phyloP scores from a whole-genome alignment of 2,797 vertebrate species.

The Acestrorhynchus altus region DNA sequence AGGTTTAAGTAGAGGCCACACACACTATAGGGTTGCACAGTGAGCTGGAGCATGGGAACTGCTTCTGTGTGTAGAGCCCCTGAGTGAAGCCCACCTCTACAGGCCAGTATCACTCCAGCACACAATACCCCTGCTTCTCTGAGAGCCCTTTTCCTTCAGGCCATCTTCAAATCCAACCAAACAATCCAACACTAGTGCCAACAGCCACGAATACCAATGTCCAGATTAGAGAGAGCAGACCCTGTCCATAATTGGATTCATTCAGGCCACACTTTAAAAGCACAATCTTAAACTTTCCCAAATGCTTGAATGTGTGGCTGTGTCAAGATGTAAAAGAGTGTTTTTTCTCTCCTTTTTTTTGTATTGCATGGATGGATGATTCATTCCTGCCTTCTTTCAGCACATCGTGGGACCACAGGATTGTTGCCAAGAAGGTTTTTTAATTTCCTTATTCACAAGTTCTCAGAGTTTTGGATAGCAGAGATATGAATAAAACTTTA shows the following conservation, averaged over 20 bases:
- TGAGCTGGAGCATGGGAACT: slow-evolving; percentile 60
- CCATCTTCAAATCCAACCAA: slow-evolving; percentile 53
- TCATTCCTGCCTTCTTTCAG: slow-evolving; percentile 47
- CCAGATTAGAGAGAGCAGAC: slow-evolving; percentile 56
- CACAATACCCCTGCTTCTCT: slow-evolving; percentile 58
- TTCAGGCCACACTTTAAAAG: slow-evolving; percentile 51
- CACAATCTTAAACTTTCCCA: slow-evolving; percentile 55
- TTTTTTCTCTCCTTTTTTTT: slow-evolving; percentile 37
- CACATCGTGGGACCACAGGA: slow-evolving; percentile 32
- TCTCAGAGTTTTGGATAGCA: slow-evolving; percentile 44
- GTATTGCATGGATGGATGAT: slow-evolving; percentile 47
- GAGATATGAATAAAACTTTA: slow-evolving; percentile 39
- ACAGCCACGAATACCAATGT: slow-evolving; percentile 59
- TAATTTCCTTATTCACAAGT: slow-evolving; percentile 38
- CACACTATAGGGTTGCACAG: slow-evolving; percentile 41
- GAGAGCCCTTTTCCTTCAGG: slow-evolving; percentile 44
- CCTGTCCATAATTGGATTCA: slow-evolving; percentile 41
- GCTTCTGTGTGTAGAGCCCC: slow-evolving; percentile 50
- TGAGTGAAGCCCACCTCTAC: slow-evolving; percentile 56
- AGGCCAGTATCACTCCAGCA: slow-evolving; percentile 47
- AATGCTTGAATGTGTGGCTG: slow-evolving; percentile 53
- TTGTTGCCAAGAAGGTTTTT: slow-evolving; percentile 43
- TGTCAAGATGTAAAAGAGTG: slow-evolving; percentile 42
- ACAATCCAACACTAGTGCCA: slow-evolving; percentile 52
- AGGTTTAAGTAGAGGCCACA: slow-evolving; percentile 56